Percentiles rank a stretch among this genome's conserved stretches.
Conservation (phyloP, 2,888 invertebrate species). For the Panopea generosa region DNA sequence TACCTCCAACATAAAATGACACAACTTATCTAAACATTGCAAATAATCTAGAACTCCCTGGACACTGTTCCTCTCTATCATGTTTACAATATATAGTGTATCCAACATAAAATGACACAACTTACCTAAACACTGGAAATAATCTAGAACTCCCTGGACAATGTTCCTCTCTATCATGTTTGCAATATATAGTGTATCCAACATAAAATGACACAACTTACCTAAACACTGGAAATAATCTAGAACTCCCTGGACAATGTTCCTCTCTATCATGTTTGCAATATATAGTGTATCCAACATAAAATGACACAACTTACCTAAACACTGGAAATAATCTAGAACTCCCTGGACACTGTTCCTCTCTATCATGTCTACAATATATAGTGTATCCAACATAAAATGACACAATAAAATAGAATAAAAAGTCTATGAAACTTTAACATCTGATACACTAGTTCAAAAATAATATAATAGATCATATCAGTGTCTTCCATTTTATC, state of each 20-base stretch:
- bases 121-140: slow-evolving; percentile 86
- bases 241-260: slow-evolving; percentile 93
- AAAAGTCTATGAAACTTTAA: too few relatives aligned
- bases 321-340: slow-evolving; percentile 91
- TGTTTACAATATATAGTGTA: slow-evolving; percentile 87
- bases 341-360: slow-evolving; percentile 94
- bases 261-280: slow-evolving; percentile 93
- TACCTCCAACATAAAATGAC: too few relatives aligned
- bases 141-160: slow-evolving; percentile 94
- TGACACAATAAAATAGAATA: slow-evolving; percentile 6
- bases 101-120: too few relatives aligned
- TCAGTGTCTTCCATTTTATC: too few relatives aligned
- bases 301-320: too few relatives aligned
- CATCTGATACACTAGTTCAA: too few relatives aligned
- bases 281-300: too few relatives aligned
- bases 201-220: too few relatives aligned
- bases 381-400: too few relatives aligned
- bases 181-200: too few relatives aligned
- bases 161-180: slow-evolving; percentile 96
- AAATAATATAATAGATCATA: too few relatives aligned
- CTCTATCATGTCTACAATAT: slow-evolving; percentile 90
- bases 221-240: slow-evolving; percentile 89
- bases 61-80: slow-evolving; percentile 96
- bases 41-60: slow-evolving; percentile 94
- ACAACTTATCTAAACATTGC: slow-evolving; percentile 79